Percentiles rank a stretch among this genome's conserved stretches.
phyloP scores from a whole-genome alignment of 2,797 vertebrate genomes.

The Champsocephalus esox region DNA sequence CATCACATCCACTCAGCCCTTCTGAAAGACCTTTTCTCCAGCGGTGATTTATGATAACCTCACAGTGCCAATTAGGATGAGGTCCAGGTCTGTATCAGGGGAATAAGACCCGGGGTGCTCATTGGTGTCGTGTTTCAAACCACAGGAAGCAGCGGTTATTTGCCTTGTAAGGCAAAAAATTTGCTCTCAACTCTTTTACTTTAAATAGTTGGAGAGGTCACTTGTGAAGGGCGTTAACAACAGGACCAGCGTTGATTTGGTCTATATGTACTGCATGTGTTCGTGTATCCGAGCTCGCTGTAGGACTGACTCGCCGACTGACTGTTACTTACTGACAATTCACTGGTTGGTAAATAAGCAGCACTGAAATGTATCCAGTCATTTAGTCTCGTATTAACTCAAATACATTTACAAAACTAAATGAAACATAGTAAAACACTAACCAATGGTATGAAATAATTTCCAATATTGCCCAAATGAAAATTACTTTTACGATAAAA shows the following conservation, averaged over 20 bases:
- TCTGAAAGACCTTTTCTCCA: conserved; percentile 20
- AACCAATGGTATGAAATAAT: background rate
- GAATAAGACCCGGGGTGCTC: conserved; percentile 10
- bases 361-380: conserved; percentile 32
- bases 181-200: conserved; percentile 2
- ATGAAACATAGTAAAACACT: background rate
- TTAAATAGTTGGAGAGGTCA: conserved; percentile 23
- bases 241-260: conserved; percentile 15
- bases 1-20: conserved; percentile 18
- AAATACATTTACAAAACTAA: background rate
- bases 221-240: conserved; percentile 44
- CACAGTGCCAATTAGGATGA: conserved; percentile 22
- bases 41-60: conserved; percentile 23
- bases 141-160: conserved; percentile 29
- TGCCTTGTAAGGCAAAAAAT: conserved; percentile 5
- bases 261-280: conserved; percentile 10
- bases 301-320: conserved; percentile 30
- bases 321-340: conserved; percentile 21
- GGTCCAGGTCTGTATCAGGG: conserved; percentile 10
- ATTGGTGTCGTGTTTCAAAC: conserved; percentile 4
- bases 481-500: no score
- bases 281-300: conserved; percentile 19
- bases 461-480: background rate
- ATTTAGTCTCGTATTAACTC: conserved; percentile 35
- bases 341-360: conserved; percentile 38